These are phyloP conservation scores for Dolichallabes microphthalmus DNA, from an alignment of 2,113 vertebrate species.

Conservation along the genomic window DNA sequence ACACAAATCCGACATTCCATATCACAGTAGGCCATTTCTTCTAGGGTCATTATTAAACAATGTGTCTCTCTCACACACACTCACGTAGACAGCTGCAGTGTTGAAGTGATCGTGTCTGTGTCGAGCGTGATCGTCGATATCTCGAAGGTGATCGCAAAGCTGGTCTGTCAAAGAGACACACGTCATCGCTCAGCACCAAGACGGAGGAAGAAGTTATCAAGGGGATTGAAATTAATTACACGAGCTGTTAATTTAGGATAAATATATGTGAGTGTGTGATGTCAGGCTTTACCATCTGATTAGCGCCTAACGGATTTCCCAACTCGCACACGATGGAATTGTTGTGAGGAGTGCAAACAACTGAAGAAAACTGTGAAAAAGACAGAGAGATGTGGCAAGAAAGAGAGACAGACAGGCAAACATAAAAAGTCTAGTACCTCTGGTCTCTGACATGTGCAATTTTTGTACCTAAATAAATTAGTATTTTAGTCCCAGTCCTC, in stretches of 20 bases:
- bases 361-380: conserved; percentile 37
- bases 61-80: conserved; percentile 43
- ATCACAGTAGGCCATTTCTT: neutral
- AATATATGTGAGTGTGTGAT: neutral
- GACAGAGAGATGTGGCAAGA: neutral
- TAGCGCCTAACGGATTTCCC: conserved; percentile 85
- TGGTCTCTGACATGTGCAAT: neutral
- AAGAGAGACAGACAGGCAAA: neutral
- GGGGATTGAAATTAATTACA: neutral
- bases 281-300: conserved; percentile 72
- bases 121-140: conserved; percentile 72
- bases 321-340: conserved; percentile 77
- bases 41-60: neutral
- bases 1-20: neutral
- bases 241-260: neutral
- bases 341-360: conserved; percentile 48
- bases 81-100: conserved; percentile 86
- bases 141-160: conserved; percentile 80
- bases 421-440: neutral
- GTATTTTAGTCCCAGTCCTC: neutral
- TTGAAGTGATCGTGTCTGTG: conserved; percentile 68
- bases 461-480: neutral
- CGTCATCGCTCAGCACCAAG: neutral
- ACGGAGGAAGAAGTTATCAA: neutral
- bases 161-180: conserved; percentile 68